Evolutionary conservation across 2,113 vertebrate species (phyloP).

Genomic region (Motacilla alba): DNA sequence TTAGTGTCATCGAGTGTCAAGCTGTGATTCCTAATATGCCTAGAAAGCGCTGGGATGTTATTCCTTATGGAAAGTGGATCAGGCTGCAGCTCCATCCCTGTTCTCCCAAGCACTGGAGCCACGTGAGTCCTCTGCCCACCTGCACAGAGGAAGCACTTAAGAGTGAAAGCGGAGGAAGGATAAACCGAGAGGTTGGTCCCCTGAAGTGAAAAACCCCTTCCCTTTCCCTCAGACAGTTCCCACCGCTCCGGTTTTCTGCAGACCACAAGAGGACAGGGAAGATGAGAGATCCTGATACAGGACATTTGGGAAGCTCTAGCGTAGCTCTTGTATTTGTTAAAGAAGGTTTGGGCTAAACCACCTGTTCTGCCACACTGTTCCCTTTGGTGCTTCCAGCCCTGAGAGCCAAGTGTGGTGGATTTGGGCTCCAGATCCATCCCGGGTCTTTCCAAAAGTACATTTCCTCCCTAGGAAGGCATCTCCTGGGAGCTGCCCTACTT

Average conservation of each 20-base stretch:
- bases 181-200: neutral
- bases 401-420: neutral
- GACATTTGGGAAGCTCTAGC: constrained; percentile 18
- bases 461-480: neutral
- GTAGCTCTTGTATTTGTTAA: neutral
- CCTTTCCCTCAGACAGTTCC: neutral
- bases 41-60: neutral
- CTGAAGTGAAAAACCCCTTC: neutral
- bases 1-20: constrained; percentile 64
- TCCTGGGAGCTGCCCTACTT: neutral
- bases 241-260: neutral
- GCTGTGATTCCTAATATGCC: constrained; percentile 50
- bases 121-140: neutral
- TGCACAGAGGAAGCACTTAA: neutral
- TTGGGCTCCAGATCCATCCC: neutral
- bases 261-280: neutral
- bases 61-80: neutral
- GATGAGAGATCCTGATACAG: constrained; percentile 52
- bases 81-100: constrained; percentile 19
- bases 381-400: neutral
- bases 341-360: neutral
- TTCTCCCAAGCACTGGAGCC: accelerated
- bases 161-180: neutral
- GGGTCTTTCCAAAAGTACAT: neutral
- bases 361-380: neutral